Base-by-base conservation (phyloP, 2,113 vertebrate species). In the Neolamprologus brichardi region DNA sequence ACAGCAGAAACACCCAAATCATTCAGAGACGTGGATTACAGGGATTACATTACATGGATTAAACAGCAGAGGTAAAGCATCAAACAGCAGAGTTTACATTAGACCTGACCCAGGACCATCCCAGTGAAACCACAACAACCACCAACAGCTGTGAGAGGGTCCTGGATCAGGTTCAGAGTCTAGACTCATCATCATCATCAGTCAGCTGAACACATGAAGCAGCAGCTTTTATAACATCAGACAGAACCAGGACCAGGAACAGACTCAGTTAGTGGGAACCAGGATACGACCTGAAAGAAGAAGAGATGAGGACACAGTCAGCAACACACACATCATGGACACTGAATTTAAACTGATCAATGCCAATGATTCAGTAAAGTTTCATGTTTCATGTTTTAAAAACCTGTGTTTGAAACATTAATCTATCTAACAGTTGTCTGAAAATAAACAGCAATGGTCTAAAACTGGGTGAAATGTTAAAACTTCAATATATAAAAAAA, bases 71-170 rank as follows among this genome's bases (percentile, higher is more conserved):
- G 7, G 4, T 15, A 0, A 60, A 58, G 54, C 54, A 9, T 60
- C 1, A 32, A 1, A 60, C 17, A 62, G 8, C 28, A 62, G 58
- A 3, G 58, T 34, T 0, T 0, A 12, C 9, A 4, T 32, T 11
- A 7, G 4, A 34, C 30, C 9, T n/a, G 60, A n/a, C 0, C 17
- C 30, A 64, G 0, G 5, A 67, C 0, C 32, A 0, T 1, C 10
- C 0, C 10, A 12, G 2, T 64, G 0, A 64, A 64, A 4, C n/a
- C n/a, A 64, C 1, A 8, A 20, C 11, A 8, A 5, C 0, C 10
- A 13, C 0, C 62, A 14, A 13, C 4, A 67, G 0, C 1, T 0
- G 0, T 20, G 23, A 28, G 15, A 58, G 0, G 28, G 0, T 2
- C 20, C 58, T 44, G 13, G 44, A 8, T 64, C 28, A 56, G 5